A percentile compares a stretch with the other conserved stretches of the same genome.
These are phyloP conservation scores for Heliconius himera DNA, from an alignment of 1,140 invertebrate species.

Conservation along the genomic window DNA sequence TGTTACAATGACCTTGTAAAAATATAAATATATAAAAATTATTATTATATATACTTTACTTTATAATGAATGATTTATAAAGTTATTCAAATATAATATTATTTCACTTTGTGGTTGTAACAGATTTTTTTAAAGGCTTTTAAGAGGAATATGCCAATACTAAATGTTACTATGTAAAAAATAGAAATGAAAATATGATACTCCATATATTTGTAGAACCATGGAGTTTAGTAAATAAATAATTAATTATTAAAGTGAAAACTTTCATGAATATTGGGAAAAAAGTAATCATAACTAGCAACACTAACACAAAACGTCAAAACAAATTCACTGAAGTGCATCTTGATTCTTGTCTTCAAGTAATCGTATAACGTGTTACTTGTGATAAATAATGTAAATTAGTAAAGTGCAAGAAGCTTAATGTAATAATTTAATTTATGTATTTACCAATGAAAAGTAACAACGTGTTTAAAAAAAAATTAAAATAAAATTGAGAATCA, in stretches of 20 bases:
- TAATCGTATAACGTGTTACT: background rate
- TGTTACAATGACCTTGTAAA: too few relatives aligned
- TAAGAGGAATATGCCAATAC: too few relatives aligned
- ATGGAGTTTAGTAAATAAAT: too few relatives aligned
- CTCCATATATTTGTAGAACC: too few relatives aligned
- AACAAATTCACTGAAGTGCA: background rate
- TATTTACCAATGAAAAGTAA: background rate
- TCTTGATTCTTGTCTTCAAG: background rate
- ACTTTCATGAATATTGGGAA: background rate
- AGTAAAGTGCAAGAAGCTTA: background rate
- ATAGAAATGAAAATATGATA: too few relatives aligned
- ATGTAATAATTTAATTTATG: background rate
- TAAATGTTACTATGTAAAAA: too few relatives aligned
- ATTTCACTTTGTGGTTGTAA: too few relatives aligned
- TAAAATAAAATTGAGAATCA: background rate
- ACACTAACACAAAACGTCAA: background rate
- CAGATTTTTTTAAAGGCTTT: too few relatives aligned
- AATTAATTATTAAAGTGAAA: background rate
- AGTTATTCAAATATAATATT: too few relatives aligned
- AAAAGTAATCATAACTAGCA: background rate
- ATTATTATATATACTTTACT: too few relatives aligned
- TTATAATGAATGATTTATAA: too few relatives aligned
- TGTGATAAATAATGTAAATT: background rate
- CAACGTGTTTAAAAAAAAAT: background rate
- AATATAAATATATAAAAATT: too few relatives aligned